Base-by-base conservation (phyloP, 2,113 vertebrate genomes). In the Notarius quadriscutis region DNA sequence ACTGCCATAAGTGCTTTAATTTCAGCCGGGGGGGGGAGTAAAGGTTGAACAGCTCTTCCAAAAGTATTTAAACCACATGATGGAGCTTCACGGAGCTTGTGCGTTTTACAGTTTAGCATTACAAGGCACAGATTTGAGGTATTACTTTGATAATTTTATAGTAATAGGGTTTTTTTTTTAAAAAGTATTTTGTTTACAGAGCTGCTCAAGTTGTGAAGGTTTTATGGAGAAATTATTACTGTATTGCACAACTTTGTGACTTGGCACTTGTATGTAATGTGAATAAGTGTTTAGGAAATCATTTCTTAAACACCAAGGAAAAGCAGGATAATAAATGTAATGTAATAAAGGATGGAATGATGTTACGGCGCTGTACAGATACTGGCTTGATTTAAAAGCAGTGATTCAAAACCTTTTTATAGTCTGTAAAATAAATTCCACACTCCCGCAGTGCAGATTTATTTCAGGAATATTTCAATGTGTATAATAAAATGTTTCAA, bases 1-100 rank as follows among this genome's bases (percentile, higher is more conserved):
- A 55, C 60, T 58, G 77, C 62, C 85, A 4, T 7, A 81, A 81
- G 77, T 71, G 85, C 85, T 86, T 81, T 69, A 12, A 18, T 6
- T 34, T 79, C 48, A 41, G n/a, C 50, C 2, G 1, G 1, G 11
- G 6, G 9, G 10, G 51, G 60, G 27, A 75, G 22, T 62, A n/a
- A 6, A 65, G 34, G 72, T 85, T 63, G 51, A 30, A 84, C 12
- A 7, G 51, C 74, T 80, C 85, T 86, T 80, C 75, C 74, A 22
- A 20, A 2, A 67, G 17, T 62, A 41, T 22, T 84, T 57, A 58
- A 75, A 60, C 9, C 10, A 22, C 14, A 57, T n/a, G 22, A 1
- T 20, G 57, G 67, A 84, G 58, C 84, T 2, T 57, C 27, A n/a
- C 11, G 4, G 63, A 48, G 65, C 50, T 65, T 3, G 72, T 22